Conservation (phyloP, 2,888 invertebrate genomes). For the Perdita meconis region DNA sequence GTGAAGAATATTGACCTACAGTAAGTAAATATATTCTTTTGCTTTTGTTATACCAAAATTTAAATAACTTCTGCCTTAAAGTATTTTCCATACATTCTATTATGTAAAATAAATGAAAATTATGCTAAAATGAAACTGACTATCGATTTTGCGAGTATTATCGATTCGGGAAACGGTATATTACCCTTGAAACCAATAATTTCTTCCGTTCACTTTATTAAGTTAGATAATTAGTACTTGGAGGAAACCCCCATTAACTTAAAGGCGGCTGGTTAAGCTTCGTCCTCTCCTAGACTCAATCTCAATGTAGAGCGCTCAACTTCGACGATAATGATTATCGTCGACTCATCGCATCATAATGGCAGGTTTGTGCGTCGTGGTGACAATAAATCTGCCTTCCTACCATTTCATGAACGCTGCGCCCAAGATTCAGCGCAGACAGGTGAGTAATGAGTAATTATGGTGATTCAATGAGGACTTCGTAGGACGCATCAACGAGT, state of each 20-base stretch:
- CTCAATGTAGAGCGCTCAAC: constrained; percentile 67
- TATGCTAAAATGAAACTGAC: too few species aligned
- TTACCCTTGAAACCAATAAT: constrained; percentile 30
- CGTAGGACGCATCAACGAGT: too few species aligned
- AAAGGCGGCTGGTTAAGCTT: constrained; percentile 53
- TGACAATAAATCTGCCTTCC: constrained; percentile 57
- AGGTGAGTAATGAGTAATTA: constrained; percentile 56
- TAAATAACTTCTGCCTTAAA: too few species aligned
- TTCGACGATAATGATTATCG: constrained; percentile 72
- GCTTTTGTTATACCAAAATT: too few species aligned
- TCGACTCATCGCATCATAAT: constrained; percentile 71
- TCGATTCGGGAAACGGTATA: constrained; percentile 10
- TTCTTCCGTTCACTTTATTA: constrained; percentile 43
- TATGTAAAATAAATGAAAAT: too few species aligned
- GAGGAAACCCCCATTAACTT: constrained; percentile 53
- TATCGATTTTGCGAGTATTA: too few species aligned
- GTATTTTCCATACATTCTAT: too few species aligned
- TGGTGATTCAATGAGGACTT: constrained; percentile 26
- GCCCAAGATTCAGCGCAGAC: constrained; percentile 27
- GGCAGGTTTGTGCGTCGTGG: constrained; percentile 57
- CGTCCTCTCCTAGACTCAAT: constrained; percentile 55
- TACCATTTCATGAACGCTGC: constrained; percentile 36
- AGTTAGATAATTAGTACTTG: constrained; percentile 57
- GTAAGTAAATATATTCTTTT: too few species aligned
- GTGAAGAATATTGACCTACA: too few species aligned